A percentile compares a stretch with the other conserved stretches of the same genome.
Conservation (phyloP, 2,797 vertebrate genomes). For the Poeciliopsis gracilis region DNA sequence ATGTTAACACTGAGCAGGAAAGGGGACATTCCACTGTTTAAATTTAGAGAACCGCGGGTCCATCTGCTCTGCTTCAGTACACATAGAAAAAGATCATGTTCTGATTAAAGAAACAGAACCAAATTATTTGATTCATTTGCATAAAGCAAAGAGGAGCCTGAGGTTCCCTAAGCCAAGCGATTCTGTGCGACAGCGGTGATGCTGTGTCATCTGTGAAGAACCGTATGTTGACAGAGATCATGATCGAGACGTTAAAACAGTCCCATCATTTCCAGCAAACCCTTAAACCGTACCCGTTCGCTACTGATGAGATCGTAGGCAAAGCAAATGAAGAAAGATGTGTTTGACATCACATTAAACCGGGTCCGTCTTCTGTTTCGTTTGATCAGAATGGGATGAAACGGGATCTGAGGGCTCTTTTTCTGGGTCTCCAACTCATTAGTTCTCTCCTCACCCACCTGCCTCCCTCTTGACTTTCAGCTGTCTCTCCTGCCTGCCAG, state of each 20-base stretch:
- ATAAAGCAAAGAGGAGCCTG: too few relatives aligned
- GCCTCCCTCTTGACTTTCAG: constrained; percentile 54
- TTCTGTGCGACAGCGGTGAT: not conserved
- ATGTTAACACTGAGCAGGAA: not conserved
- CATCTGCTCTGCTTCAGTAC: not conserved
- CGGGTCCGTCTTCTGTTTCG: not conserved
- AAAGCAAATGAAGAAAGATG: not conserved
- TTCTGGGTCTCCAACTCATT: constrained; percentile 31
- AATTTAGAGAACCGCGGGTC: not conserved
- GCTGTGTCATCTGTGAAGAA: not conserved
- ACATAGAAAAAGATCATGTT: not conserved
- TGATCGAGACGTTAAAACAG: not conserved
- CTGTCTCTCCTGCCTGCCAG: constrained; percentile 50
- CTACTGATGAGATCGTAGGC: not conserved
- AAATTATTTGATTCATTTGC: not conserved
- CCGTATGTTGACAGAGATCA: not conserved
- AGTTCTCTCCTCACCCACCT: constrained; percentile 29
- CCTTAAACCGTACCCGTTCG: not conserved
- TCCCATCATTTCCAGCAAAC: not conserved
- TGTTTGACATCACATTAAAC: not conserved
- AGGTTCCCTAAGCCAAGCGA: not conserved
- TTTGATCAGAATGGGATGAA: constrained; percentile 8
- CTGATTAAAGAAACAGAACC: not conserved
- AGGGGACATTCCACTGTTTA: not conserved
- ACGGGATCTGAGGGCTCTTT: constrained; percentile 1